These are phyloP conservation scores for Pteropus rufus DNA, from an alignment of 2,797 vertebrate species.

Conservation along the genomic window DNA sequence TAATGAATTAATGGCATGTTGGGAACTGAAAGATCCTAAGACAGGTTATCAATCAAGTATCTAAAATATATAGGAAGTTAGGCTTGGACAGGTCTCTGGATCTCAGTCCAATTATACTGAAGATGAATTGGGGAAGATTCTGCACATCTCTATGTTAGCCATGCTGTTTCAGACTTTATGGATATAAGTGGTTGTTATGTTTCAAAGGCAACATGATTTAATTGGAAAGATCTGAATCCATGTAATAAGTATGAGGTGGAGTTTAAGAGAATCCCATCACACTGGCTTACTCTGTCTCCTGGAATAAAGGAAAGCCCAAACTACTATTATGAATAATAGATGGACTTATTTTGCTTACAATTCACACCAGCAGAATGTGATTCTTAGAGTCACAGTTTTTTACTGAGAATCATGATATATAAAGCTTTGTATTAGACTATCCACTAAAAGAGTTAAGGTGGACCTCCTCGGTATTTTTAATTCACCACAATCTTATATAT, in stretches of 20 bases:
- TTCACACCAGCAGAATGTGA: slow-evolving; percentile 5
- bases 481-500: neutral
- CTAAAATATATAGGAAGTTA: neutral
- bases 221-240: slow-evolving; percentile 14
- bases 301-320: neutral
- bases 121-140: slow-evolving; percentile 30
- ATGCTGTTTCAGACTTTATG: neutral
- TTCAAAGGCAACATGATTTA: slow-evolving; percentile 23
- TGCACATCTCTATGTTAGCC: neutral
- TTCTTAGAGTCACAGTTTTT: slow-evolving; percentile 16
- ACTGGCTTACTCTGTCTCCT: neutral
- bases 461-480: neutral
- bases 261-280: slow-evolving; percentile 39
- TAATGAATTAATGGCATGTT: slow-evolving; percentile 25
- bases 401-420: neutral
- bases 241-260: neutral
- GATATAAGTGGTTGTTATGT: neutral
- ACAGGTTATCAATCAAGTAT: slow-evolving; percentile 14
- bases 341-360: slow-evolving; percentile 5
- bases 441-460: neutral
- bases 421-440: neutral
- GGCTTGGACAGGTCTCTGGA: neutral
- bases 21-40: slow-evolving; percentile 29
- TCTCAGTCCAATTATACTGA: slow-evolving; percentile 24
- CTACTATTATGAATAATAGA: neutral